Base-by-base conservation (phyloP, 2,113 vertebrate genomes). In the Petrocephalus microphthalmus region DNA sequence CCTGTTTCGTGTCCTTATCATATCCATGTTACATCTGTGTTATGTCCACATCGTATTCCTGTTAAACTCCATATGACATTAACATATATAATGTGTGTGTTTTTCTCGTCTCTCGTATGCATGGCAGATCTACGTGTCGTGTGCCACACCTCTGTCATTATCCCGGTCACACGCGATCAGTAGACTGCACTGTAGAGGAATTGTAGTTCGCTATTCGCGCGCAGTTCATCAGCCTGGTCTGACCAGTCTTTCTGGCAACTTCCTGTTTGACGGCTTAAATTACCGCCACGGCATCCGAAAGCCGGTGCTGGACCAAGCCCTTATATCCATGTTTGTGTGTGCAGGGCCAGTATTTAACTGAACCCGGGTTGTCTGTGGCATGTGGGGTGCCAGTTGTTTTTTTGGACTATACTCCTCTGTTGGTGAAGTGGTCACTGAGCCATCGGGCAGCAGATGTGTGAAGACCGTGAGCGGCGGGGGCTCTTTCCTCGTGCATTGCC, bases 321-420 rank as follows among this genome's bases (percentile, higher is more conserved):
- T 37, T 67, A 42, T 25, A 53, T 11, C 22, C 0, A 47, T 88
- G 85, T 49, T 53, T 86, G 89, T 90, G 33, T 47, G 15, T 53
- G 89, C 88, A 89, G 91, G 85, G 92, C 89, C 90, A 91, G 91
- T 92, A 92, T 91, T 88, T 22, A 33, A 56, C 25, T 64, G 45
- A 5, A 3, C 0, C 33, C 1, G 0, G 0, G 71, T 29, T 78
- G 1, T 78, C 67, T 74, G 25, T 10, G 29, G 64, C 25, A 71
- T 1, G 29, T 8, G 11, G 29, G 67, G 67, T 15, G 1, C 10
- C 29, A 13, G 3, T 37, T 71, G 33, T 37, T 19, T 13, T 7
- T 20, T 5, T n/a, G 20, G 20, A 60, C 57, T 60, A 5, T n/a
- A 20, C 22, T 60, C 7, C 57, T 7, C 6, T 7, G 22, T 60